Evolutionary conservation across 2,797 vertebrate genomes (phyloP), one percentile per base, ranked within the genome.

Genomic region (Urocyon cinereoargenteus): DNA sequence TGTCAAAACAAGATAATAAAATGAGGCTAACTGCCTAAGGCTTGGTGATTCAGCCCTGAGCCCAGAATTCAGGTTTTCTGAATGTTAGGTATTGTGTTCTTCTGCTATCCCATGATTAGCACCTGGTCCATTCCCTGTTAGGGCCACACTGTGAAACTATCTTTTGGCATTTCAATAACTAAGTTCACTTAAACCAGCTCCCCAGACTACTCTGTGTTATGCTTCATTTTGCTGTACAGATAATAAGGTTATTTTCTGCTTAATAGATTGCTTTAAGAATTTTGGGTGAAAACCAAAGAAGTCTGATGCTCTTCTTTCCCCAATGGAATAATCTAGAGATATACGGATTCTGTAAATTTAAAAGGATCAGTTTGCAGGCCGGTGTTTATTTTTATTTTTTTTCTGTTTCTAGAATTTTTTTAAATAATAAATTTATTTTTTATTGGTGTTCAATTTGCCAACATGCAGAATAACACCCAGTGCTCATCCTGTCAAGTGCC

Each of bases 181-280:
- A 77, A 36, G 22, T 55, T 31, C 61, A 55, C 49, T 34, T 28
- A 59, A 66, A 49, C 49, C 16, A 15, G 15, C 24, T 79, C 64
- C 75, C 70, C 26, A 68, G 31, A 24, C 9, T 1, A n/a, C 59
- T 91, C 64, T 18, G 40, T 26, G 34, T 83, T 55, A 55, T 6
- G 18, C n/a, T 72, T 75, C 12, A 28, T 61, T 92, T 78, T 59
- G 22, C 68, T 90, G 10, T 64, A 31, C 6, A 57, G 51, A 77
- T 21, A 59, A 86, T 81, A 79, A 59, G 21, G 22, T 15, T 87
- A 55, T 87, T 87, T 91, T 86, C 59, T 96, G 61, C 8, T 36
- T 86, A 77, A 31, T 18, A 89, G 57, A 89, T 59, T 78, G n/a
- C 53, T 75, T 82, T 96, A 75, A 91, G 34, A 59, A 75, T 83